Percentiles rank a stretch among this genome's conserved stretches.
These are phyloP conservation scores for Drosophila kuntzei DNA, from an alignment of 2,888 invertebrate genomes.

Conservation along the genomic window DNA sequence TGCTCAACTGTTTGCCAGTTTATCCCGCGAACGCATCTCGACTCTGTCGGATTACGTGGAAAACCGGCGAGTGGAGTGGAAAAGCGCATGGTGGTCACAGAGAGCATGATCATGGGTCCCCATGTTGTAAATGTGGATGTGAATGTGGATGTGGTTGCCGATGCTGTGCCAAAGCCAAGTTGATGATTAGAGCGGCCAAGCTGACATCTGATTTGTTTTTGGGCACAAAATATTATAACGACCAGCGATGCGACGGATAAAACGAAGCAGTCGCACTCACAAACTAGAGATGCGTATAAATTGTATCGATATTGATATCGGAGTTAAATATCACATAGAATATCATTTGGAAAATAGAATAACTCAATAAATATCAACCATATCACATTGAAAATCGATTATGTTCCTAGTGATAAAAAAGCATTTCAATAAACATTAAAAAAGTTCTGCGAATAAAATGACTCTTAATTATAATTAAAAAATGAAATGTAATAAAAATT, in stretches of 20 bases:
- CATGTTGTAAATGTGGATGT: background rate
- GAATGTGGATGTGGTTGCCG: background rate
- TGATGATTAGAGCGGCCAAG: slow-evolving; percentile 82
- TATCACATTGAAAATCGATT: no score
- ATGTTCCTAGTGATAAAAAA: no score
- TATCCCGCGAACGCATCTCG: slow-evolving; percentile 68
- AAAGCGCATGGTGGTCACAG: slow-evolving; percentile 60
- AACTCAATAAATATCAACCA: no score
- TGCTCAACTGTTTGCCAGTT: slow-evolving; percentile 25
- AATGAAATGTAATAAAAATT: no score
- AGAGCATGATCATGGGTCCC: slow-evolving; percentile 14
- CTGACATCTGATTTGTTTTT: slow-evolving; percentile 85
- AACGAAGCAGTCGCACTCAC: slow-evolving; percentile 13
- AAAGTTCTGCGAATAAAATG: no score
- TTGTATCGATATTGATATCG: background rate
- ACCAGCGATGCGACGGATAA: slow-evolving; percentile 77
- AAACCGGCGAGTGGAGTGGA: slow-evolving; percentile 54
- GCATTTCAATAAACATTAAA: no score
- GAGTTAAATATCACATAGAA: no score
- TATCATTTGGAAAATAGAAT: no score
- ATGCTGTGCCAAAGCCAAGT: slow-evolving; percentile 31
- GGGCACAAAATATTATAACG: slow-evolving; percentile 85
- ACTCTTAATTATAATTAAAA: no score
- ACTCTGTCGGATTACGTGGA: slow-evolving; percentile 66
- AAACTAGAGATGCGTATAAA: slow-evolving; percentile 2